Evolutionary conservation across 2,888 invertebrate genomes (phyloP).

Genomic region (Acanthopleura granulata): DNA sequence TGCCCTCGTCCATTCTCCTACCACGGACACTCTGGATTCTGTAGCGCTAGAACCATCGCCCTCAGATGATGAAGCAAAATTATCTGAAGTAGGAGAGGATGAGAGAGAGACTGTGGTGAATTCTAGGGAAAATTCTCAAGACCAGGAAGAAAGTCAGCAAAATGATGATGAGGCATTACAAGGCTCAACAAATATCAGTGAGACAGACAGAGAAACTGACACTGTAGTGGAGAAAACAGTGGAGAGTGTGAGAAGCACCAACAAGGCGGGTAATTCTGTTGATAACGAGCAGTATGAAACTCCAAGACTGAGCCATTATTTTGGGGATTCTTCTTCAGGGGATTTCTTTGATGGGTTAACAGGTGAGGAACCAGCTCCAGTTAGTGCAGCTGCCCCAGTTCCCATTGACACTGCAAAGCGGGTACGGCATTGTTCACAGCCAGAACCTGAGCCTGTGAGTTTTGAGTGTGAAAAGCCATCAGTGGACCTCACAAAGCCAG

Average conservation of each 20-base stretch:
- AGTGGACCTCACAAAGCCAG: not conserved
- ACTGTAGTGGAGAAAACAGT: not conserved
- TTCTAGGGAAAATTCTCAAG: not conserved
- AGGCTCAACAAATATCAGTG: slow-evolving; percentile 15
- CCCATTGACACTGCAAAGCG: not conserved
- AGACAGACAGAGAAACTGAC: slow-evolving; percentile 22
- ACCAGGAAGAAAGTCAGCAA: not conserved
- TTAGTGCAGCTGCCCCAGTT: not conserved
- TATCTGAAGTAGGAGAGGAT: slow-evolving; percentile 12
- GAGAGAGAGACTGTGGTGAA: not conserved
- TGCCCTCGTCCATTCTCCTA: slow-evolving; percentile 52
- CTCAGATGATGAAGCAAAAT: slow-evolving; percentile 35
- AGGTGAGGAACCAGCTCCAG: not conserved
- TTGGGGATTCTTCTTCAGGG: slow-evolving; percentile 45
- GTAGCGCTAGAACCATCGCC: slow-evolving; percentile 53
- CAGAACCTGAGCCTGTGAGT: not conserved
- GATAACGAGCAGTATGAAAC: not conserved
- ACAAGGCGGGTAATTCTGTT: not conserved
- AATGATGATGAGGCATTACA: slow-evolving; percentile 5
- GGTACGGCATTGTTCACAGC: not conserved
- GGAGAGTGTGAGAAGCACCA: not conserved
- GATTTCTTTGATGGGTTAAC: slow-evolving; percentile 41
- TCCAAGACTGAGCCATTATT: slow-evolving; percentile 50
- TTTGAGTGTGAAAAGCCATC: slow-evolving; percentile 3
- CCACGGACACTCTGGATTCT: slow-evolving; percentile 61